Base-by-base conservation (phyloP, 2,113 vertebrate genomes). In the Zosterops hypoxanthus region DNA sequence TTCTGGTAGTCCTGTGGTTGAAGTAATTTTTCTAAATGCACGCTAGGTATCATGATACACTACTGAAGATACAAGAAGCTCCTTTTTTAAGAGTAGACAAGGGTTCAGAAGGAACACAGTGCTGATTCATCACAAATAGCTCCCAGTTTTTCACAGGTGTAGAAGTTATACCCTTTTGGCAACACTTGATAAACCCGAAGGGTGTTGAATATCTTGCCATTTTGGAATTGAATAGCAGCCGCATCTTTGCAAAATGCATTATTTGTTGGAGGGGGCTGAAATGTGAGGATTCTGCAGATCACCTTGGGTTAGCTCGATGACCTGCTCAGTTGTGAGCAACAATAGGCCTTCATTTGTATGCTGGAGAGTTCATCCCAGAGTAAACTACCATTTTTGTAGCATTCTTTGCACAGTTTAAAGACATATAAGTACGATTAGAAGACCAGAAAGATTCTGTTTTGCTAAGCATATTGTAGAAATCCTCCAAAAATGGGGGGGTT, bases 281-380 rank as follows among this genome's bases (percentile, higher is more conserved):
- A 94, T 81, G 69, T 88, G 95, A 95, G 90, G 36, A 78, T 86
- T 94, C 91, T 81, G 71, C 55, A 52, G 86, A 69, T 95, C 69
- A 86, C 85, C 82, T 86, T 88, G 49, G 41, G 53, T 88, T 88
- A 82, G 68, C 56, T 71, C 0, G 8, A 49, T 93, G 86, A 86
- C 92, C 86, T 64, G 25, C 50, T 90, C 69, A 31, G 36, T 57
- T 88, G 53, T 64, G 64, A 88, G 36, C 25, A 78, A 39, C 90
- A 95, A 61, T 55, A 76, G 49, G 18, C n/a, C 70, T 95, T 96
- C 65, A 78, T 88, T 92, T 91, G 29, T 88, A 57, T 88, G 88
- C 61, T 28, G 56, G 36, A 69, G 26, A 25, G 53, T 33, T 79
- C 15, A 53, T 53, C 59, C 63, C 26, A n/a, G 64, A 84, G 65